Conservation (phyloP, 2,797 vertebrate species). For the Esox masquinongy region DNA sequence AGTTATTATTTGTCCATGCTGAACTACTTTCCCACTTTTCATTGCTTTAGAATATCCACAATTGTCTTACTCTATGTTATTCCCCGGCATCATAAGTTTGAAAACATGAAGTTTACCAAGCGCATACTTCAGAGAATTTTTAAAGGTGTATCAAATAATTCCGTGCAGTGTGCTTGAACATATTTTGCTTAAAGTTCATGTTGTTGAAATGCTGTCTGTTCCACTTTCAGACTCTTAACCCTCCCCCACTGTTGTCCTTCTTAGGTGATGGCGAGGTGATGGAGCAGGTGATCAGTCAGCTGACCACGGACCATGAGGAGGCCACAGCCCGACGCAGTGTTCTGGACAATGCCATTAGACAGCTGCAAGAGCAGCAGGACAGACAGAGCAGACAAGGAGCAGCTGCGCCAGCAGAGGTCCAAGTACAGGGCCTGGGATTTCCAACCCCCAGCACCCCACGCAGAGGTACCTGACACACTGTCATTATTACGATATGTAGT, state of each 20-base stretch:
- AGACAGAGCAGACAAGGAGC: constrained; percentile 63
- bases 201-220: background rate
- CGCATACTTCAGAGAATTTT: no score
- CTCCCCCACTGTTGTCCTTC: constrained; percentile 9
- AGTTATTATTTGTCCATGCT: no score
- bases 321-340: constrained; percentile 74
- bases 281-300: constrained; percentile 96
- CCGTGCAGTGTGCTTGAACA: no score
- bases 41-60: no score
- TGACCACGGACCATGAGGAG: constrained; percentile 84
- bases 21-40: no score
- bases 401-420: constrained; percentile 50
- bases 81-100: no score
- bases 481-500: background rate
- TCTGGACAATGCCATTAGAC: constrained; percentile 88
- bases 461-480: constrained; percentile 77
- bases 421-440: constrained; percentile 49
- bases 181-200: background rate
- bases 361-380: constrained; percentile 86
- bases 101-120: no score
- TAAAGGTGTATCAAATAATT: no score
- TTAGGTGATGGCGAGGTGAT: constrained; percentile 95
- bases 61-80: no score
- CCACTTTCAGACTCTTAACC: background rate
- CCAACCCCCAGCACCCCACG: constrained; percentile 79